Base-by-base conservation (phyloP, 2,797 vertebrate genomes). In the Molossus alvarezi region DNA sequence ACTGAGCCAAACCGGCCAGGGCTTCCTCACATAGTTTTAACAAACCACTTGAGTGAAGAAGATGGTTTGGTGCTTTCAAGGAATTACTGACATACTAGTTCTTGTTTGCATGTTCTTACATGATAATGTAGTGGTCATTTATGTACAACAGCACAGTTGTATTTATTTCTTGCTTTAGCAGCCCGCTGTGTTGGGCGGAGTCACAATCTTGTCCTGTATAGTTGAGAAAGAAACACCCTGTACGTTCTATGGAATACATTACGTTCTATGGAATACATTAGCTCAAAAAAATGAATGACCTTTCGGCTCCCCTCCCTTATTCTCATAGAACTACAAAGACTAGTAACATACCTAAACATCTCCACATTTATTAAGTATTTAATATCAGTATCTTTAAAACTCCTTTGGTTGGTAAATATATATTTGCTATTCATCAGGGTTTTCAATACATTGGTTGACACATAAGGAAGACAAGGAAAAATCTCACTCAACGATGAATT, bases 381-480 rank as follows among this genome's bases (percentile, higher is more conserved):
- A 76, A 92, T 89, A 94, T 92, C 41, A 88, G 75, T 82, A 25
- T n/a, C 37, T 90, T 95, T 92, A 93, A 92, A 96, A 94, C 62
- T 67, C 33, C 45, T n/a, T 60, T 84, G 71, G 65, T 85, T 95
- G 96, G n/a, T 91, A 92, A 95, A 91, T 90, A 84, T 41, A 48
- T 81, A 90, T 92, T 95, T 95, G 88, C 57, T 82, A 75, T 77
- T 88, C 84, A 82, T 95, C 57, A 79, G 23, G 45, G 45, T 94
- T 55, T 93, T 94, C 72, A 93, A 89, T 88, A 93, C 96, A 88
- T n/a, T 89, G 48, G 86, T 93, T 95, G 91, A 90, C n/a, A 77
- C 14, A n/a, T 69, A 53, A 72, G 45, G 76, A 79, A 96, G 95
- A 72, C 48, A 77, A 92, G 45, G 33, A 89, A 75, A 92, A 55